Conservation (phyloP, 2,113 vertebrate species). For the Rutilus rutilus region DNA sequence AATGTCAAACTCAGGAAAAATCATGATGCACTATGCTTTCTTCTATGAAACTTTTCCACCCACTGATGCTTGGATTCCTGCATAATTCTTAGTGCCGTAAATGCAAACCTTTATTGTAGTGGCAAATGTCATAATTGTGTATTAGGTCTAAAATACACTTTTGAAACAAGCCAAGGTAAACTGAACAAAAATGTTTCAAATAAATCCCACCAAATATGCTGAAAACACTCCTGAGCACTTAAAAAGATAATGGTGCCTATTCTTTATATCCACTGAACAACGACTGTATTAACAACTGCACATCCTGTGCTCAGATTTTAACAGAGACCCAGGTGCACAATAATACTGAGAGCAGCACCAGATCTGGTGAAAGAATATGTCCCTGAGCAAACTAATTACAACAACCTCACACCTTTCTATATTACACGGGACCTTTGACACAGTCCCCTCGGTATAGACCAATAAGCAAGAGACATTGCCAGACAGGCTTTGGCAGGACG, state of each 20-base stretch:
- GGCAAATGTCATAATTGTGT: not conserved
- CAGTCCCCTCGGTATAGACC: conserved; percentile 24
- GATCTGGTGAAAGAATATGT: conserved; percentile 6
- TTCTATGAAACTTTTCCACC: not conserved
- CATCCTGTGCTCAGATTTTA: not conserved
- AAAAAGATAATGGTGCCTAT: not conserved
- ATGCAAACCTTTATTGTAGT: not conserved
- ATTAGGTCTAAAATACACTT: not conserved
- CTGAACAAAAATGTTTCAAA: not conserved
- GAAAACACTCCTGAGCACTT: not conserved
- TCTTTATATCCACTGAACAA: not conserved
- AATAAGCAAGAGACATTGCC: conserved; percentile 21
- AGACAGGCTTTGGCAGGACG: conserved; percentile 47
- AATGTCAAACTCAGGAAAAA: not conserved
- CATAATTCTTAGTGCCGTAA: not conserved
- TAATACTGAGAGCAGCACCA: not conserved
- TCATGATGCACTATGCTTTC: not conserved
- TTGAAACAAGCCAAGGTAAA: not conserved
- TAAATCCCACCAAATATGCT: not conserved
- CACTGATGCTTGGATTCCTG: not conserved
- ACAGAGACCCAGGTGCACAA: conserved; percentile 26
- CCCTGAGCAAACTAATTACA: conserved; percentile 43
- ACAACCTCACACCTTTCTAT: conserved; percentile 46
- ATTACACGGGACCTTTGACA: conserved; percentile 53
- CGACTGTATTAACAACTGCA: not conserved